Percentiles rank a stretch among this genome's conserved stretches.
These are phyloP conservation scores for Characodon lateralis DNA, from an alignment of 2,797 vertebrate genomes.

Conservation along the genomic window DNA sequence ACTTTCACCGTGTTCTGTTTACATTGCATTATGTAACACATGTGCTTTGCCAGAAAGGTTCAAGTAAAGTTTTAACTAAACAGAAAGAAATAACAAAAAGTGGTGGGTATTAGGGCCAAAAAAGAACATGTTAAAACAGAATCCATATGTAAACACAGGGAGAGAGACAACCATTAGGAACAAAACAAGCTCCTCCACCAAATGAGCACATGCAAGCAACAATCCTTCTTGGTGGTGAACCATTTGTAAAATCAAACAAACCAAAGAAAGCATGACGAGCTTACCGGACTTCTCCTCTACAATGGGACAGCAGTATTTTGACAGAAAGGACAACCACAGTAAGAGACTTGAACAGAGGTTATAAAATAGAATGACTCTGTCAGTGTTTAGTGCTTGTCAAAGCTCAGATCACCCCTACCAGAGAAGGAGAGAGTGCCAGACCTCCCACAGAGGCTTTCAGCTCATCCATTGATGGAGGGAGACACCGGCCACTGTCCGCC, in stretches of 20 bases:
- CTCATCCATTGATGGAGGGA: slow-evolving; percentile 90
- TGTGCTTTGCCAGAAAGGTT: slow-evolving; percentile 53
- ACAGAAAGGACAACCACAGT: slow-evolving; percentile 27
- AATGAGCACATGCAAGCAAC: slow-evolving; percentile 45
- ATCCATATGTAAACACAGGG: slow-evolving; percentile 39
- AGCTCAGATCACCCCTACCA: slow-evolving; percentile 82
- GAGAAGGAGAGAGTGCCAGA: slow-evolving; percentile 92
- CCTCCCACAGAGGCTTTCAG: slow-evolving; percentile 94
- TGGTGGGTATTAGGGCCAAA: neutral
- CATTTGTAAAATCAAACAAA: slow-evolving; percentile 10
- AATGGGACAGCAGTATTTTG: slow-evolving; percentile 33
- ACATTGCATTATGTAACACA: slow-evolving; percentile 55
- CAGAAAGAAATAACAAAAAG: slow-evolving; percentile 16
- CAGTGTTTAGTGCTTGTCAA: slow-evolving; percentile 6
- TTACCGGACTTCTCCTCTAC: slow-evolving; percentile 98
- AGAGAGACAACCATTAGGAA: neutral
- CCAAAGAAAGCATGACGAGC: slow-evolving; percentile 46
- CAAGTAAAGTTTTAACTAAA: slow-evolving; percentile 60
- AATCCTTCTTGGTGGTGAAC: slow-evolving; percentile 9
- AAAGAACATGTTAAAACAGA: neutral
- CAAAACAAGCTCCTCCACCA: slow-evolving; percentile 7
- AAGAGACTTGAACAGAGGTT: slow-evolving; percentile 17
- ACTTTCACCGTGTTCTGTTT: slow-evolving; percentile 50
- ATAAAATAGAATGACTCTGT: neutral
- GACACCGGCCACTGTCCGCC: slow-evolving; percentile 85